phyloP scores from a whole-genome alignment of 2,113 vertebrate species.

The Dendrocopos noguchii region DNA sequence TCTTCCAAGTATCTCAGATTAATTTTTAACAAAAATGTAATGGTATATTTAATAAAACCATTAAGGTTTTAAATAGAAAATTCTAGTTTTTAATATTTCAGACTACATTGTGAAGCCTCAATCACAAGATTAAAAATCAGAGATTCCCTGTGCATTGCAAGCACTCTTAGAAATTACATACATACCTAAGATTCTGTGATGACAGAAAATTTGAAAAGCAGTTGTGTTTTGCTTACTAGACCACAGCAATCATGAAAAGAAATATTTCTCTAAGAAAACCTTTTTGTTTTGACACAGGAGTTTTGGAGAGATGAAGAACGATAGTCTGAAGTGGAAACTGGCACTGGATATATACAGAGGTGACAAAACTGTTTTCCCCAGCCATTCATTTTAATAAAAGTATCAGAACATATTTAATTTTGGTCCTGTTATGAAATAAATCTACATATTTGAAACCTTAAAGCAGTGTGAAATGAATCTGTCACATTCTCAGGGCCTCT shows the following conservation, averaged over 20 bases:
- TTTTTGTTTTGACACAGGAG: not conserved
- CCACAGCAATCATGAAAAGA: not conserved
- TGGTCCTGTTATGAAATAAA: not conserved
- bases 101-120: not conserved
- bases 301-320: not conserved
- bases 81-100: not conserved
- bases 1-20: not conserved
- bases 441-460: not conserved
- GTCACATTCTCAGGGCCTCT: slow-evolving; percentile 2
- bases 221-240: not conserved
- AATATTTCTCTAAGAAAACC: not conserved
- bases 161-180: not conserved
- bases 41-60: not conserved
- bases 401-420: not conserved
- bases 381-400: not conserved
- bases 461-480: slow-evolving; percentile 5
- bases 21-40: not conserved
- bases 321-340: not conserved
- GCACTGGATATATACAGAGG: not conserved
- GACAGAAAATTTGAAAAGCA: not conserved
- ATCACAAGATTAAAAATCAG: not conserved
- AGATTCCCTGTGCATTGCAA: not conserved
- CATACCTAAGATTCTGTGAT: not conserved
- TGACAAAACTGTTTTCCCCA: not conserved
- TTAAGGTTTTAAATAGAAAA: not conserved